These are phyloP conservation scores for Sparus aurata DNA, from an alignment of 2,797 vertebrate species.

Conservation along the genomic window DNA sequence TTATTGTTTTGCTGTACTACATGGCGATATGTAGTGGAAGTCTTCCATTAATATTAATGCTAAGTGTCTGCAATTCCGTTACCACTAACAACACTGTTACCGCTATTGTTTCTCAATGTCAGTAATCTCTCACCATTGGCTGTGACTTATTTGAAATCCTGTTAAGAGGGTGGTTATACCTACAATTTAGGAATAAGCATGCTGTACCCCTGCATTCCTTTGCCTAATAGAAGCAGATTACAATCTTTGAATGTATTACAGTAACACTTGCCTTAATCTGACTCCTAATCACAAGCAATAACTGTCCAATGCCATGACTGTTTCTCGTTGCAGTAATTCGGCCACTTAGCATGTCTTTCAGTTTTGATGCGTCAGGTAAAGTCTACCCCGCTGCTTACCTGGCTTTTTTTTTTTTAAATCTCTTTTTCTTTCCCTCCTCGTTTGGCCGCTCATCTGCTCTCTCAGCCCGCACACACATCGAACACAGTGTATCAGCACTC, in stretches of 20 bases:
- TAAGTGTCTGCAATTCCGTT: conserved; percentile 68
- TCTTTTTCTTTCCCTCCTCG: conserved; percentile 65
- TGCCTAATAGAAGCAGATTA: conserved; percentile 25
- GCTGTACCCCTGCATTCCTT: conserved; percentile 16
- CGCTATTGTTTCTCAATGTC: conserved; percentile 33
- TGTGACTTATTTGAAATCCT: conserved; percentile 48
- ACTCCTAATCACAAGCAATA: conserved; percentile 57
- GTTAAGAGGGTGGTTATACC: conserved; percentile 16
- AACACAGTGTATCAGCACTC: conserved; percentile 18
- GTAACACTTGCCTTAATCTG: conserved; percentile 39
- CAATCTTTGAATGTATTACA: conserved; percentile 25
- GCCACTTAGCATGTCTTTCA: conserved; percentile 99
- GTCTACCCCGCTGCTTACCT: conserved; percentile 83
- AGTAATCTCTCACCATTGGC: conserved; percentile 43
- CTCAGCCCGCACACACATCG: conserved; percentile 22
- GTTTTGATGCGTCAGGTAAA: conserved; percentile 99
- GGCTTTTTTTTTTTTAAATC: conserved; percentile 54
- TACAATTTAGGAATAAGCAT: conserved; percentile 35
- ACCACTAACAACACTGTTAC: conserved; percentile 32
- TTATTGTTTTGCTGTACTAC: conserved; percentile 49
- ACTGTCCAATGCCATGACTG: conserved; percentile 75
- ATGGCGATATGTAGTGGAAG: conserved; percentile 42
- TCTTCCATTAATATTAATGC: conserved; percentile 39
- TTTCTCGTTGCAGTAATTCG: conserved; percentile 94
- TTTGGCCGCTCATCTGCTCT: conserved; percentile 79